phyloP scores from a whole-genome alignment of 2,797 vertebrate genomes.

The Protosalanx chinensis region DNA sequence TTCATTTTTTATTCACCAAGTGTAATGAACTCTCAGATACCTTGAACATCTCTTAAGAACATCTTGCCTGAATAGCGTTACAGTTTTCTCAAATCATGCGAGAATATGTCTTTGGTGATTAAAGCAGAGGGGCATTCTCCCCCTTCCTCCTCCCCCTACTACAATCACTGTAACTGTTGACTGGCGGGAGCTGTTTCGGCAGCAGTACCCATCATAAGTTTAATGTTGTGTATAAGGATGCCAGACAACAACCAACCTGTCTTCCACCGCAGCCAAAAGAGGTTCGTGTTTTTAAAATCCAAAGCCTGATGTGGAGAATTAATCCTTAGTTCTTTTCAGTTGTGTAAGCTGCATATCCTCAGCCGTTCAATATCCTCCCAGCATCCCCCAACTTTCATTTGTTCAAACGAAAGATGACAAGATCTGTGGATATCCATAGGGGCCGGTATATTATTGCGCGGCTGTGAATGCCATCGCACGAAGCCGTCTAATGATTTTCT shows the following conservation, averaged over 20 bases:
- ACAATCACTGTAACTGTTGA: conserved; percentile 11
- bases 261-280: conserved; percentile 6
- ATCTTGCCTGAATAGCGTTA: neutral
- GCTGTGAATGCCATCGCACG: neutral
- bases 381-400: conserved; percentile 8
- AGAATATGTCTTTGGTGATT: neutral
- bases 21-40: conserved; percentile 18
- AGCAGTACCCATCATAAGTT: conserved; percentile 4
- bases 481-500: conserved; percentile 3
- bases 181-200: conserved; percentile 1
- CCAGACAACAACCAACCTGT: conserved; percentile 11
- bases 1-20: conserved; percentile 16
- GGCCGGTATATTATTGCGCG: neutral
- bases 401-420: conserved; percentile 1
- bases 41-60: conserved; percentile 5
- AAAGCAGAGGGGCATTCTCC: neutral
- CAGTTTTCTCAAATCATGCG: neutral
- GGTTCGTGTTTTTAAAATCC: conserved; percentile 13
- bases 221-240: conserved; percentile 10
- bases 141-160: neutral
- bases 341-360: conserved; percentile 16
- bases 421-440: conserved; percentile 8
- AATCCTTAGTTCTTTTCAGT: conserved; percentile 8
- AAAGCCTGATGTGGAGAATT: conserved; percentile 12
- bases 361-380: conserved; percentile 5